A percentile compares a stretch with the other conserved stretches of the same genome.
Conservation (phyloP, 2,797 vertebrate genomes). For the Halcyon chelicuti region DNA sequence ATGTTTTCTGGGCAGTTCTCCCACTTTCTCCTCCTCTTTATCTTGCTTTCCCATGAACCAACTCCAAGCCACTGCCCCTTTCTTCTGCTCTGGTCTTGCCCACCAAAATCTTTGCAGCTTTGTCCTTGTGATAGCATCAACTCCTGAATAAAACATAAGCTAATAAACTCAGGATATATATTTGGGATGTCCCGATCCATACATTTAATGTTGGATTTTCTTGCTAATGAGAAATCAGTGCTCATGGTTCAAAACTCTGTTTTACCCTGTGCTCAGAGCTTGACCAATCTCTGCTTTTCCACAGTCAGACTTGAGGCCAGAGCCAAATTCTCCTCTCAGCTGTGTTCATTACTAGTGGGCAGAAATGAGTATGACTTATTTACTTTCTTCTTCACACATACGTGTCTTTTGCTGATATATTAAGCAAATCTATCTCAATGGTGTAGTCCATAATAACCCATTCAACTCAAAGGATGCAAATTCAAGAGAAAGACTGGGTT, state of each 20-base stretch:
- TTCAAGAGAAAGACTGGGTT: background rate
- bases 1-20: background rate
- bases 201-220: background rate
- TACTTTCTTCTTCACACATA: background rate
- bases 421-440: background rate
- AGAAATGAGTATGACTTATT: background rate
- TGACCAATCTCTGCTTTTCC: background rate
- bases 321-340: background rate
- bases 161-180: background rate
- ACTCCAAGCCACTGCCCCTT: background rate
- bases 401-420: background rate
- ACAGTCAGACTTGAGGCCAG: background rate
- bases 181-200: no score
- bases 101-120: background rate
- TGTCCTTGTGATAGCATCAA: background rate
- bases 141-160: background rate
- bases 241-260: background rate
- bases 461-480: background rate
- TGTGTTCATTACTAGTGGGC: background rate
- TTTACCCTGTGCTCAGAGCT: background rate
- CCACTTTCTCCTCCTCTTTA: background rate
- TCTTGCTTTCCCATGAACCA: background rate
- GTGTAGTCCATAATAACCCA: background rate
- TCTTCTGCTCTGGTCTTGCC: background rate
- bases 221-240: background rate